Conservation (phyloP, 2,888 invertebrate genomes). For the Oasisia sp. region DNA sequence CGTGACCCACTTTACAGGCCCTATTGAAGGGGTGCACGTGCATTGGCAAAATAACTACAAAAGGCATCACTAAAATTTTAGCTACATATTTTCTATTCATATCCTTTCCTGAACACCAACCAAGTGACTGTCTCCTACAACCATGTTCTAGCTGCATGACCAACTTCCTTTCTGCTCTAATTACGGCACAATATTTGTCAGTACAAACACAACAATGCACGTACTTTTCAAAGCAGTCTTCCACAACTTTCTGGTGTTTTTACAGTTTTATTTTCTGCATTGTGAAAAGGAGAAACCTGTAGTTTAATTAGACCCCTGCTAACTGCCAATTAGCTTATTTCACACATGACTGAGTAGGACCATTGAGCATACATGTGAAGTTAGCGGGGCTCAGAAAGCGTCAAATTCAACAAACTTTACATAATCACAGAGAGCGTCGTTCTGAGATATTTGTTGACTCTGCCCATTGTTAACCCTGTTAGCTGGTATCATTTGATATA, state of each 20-base stretch:
- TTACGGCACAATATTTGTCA: neutral
- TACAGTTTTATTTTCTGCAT: neutral
- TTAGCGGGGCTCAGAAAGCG: neutral
- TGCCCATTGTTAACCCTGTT: neutral
- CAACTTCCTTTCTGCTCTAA: neutral
- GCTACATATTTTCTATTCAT: too few species aligned
- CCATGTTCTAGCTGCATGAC: neutral
- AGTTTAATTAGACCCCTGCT: neutral
- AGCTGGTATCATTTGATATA: neutral
- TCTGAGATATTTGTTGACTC: neutral
- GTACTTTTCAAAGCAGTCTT: neutral
- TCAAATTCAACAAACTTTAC: slow-evolving; percentile 4
- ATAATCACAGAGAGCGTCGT: neutral
- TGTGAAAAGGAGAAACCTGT: neutral
- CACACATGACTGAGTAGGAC: neutral
- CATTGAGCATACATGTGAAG: neutral
- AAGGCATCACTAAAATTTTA: too few species aligned
- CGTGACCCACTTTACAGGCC: too few species aligned
- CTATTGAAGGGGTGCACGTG: too few species aligned
- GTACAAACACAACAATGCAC: neutral
- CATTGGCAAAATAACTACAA: neutral
- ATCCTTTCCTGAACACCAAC: too few species aligned
- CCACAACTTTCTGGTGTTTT: neutral
- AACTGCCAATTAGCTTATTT: neutral
- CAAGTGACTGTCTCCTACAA: neutral